Evolutionary conservation across 1,140 invertebrate species (phyloP), one percentile per base, ranked within the genome.

Genomic region (Hylaeus volcanicus): DNA sequence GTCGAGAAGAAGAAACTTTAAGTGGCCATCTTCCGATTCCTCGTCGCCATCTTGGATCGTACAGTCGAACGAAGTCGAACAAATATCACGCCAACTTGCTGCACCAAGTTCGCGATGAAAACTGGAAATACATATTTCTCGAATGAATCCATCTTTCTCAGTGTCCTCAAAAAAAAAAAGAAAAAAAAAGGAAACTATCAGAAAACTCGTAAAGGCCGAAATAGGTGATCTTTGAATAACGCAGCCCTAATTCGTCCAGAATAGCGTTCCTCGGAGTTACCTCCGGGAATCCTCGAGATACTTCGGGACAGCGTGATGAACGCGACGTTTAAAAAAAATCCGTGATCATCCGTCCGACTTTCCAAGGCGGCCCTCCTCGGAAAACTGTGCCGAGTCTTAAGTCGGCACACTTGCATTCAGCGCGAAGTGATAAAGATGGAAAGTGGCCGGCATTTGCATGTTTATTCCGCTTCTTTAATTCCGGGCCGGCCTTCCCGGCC

Each of bases 381-480:
- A 26, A 37, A 51, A 74, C 83, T 45, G 60, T 69, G 48, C 70
- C 70, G 53, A 39, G 64, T 37, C 73, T 84, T 84, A 81, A 84
- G 82, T 81, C 73, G 48, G 78, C 75, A 81, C 81, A 82, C 83
- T 87, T 74, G 86, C 66, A 87, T 88, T 88, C 87, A 88, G 76
- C 86, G 76, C 64, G 74, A 68, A 51, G 65, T 51, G 65, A 89
- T 90, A 90, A 90, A 90, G 88, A 89, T 86, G 88, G 88, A 88
- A 89, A 90, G 88, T 87, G 85, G 85, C 65, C 73, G 72, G 75
- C 86, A 89, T 90, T 90, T 90, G 89, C 89, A 90, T 89, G 85
- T 88, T 90, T 90, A 87, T 84, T 90, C 77, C 83, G 69, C 82
- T 89, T 85, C 84, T 85, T 89, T 88, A 90, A 90, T 90, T 90